These are phyloP conservation scores for Spermophilus dauricus DNA, from an alignment of 2,113 vertebrate species.

Conservation along the genomic window DNA sequence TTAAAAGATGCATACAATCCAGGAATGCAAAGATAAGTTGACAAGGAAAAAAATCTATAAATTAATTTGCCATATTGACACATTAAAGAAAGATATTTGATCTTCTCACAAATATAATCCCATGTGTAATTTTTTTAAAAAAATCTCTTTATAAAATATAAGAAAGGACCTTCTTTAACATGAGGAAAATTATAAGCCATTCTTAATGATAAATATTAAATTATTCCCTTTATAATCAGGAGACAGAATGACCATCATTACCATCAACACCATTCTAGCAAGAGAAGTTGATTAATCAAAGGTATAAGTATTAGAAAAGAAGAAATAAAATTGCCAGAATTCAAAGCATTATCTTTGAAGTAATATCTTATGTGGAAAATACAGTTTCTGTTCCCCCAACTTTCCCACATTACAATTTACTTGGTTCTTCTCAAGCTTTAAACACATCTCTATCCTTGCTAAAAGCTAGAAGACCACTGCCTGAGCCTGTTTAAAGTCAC, in stretches of 20 bases:
- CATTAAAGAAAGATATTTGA: not conserved
- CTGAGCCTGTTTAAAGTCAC: not conserved
- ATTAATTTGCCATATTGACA: not conserved
- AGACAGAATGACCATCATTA: not conserved
- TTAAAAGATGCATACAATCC: not conserved
- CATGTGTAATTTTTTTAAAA: not conserved
- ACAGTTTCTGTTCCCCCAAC: not conserved
- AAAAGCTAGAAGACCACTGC: not conserved
- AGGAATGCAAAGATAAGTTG: not conserved
- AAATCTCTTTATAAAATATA: not conserved
- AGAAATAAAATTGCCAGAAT: not conserved
- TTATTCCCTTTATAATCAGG: not conserved
- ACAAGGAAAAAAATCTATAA: not conserved
- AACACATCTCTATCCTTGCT: not conserved
- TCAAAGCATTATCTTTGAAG: not conserved
- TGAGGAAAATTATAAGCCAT: not conserved
- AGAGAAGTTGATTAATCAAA: not conserved
- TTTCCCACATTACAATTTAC: not conserved
- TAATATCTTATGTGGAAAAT: not conserved
- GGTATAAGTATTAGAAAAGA: not conserved
- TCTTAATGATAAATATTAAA: not conserved
- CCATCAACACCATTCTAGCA: not conserved
- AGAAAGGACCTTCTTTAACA: not conserved
- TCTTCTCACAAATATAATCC: not conserved
- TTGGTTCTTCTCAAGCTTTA: not conserved